Evolutionary conservation across 2,888 invertebrate genomes (phyloP).

Genomic region (Xylocampa areola): DNA sequence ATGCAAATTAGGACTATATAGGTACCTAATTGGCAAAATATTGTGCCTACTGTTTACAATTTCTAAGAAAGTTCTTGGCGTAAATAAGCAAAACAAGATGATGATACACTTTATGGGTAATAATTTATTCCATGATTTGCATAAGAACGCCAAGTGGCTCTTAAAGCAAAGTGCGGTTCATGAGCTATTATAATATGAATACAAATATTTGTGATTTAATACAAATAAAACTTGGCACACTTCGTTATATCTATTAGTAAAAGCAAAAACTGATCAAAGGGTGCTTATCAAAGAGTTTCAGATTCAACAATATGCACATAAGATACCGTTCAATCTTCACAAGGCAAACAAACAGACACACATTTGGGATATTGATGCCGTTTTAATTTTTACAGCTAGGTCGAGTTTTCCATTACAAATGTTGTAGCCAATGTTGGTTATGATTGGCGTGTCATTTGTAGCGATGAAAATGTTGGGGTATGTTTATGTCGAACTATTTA

Average conservation of each 20-base stretch:
- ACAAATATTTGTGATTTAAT: conserved; percentile 22
- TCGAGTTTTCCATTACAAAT: conserved; percentile 29
- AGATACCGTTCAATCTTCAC: conserved; percentile 50
- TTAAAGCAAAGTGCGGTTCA: conserved; percentile 25
- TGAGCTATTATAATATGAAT: conserved; percentile 29
- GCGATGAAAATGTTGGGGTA: conserved; percentile 7
- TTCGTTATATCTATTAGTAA: conserved; percentile 32
- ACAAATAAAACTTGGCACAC: conserved; percentile 38
- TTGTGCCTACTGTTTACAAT: no score
- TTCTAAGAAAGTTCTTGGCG: no score
- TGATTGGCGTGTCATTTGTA: conserved; percentile 1
- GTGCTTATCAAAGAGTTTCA: conserved; percentile 30
- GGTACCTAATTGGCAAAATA: no score
- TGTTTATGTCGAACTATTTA: conserved; percentile 7
- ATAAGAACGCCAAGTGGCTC: conserved; percentile 26
- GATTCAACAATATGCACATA: conserved; percentile 33
- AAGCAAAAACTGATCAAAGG: conserved; percentile 40
- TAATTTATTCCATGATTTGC: conserved; percentile 27
- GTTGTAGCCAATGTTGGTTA: conserved; percentile 17
- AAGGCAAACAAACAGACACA: conserved; percentile 37
- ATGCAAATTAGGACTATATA: no score
- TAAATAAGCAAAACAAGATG: conserved; percentile 2
- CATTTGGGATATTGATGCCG: conserved; percentile 28
- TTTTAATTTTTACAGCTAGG: conserved; percentile 36
- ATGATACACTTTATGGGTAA: conserved; percentile 1